These are phyloP conservation scores for Caenorhabditis inopinata DNA, from an alignment of 1,140 invertebrate species.

Conservation along the genomic window DNA sequence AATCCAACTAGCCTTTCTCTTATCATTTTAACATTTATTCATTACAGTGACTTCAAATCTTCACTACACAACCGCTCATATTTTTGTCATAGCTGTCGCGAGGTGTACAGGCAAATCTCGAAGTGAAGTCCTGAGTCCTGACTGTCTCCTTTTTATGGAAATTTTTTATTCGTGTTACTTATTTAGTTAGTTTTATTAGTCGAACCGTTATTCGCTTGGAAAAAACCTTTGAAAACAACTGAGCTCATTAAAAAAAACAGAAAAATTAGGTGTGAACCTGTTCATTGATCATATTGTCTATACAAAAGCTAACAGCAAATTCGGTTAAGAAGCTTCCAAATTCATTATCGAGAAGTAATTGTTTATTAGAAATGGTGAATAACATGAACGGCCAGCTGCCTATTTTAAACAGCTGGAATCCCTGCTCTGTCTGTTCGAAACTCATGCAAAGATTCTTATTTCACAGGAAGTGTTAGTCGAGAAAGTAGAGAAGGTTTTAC, in stretches of 20 bases:
- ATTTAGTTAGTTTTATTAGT: no score
- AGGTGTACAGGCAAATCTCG: no score
- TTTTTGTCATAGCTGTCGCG: no score
- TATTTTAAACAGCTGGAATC: conserved; percentile 97
- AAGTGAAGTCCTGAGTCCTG: no score
- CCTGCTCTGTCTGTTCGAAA: conserved; percentile 89
- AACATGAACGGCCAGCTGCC: conserved; percentile 88
- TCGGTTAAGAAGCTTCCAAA: conserved; percentile 86
- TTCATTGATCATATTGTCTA: conserved; percentile 88
- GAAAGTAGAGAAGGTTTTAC: conserved; percentile 95
- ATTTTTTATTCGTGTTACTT: no score
- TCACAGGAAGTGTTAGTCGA: conserved; percentile 77
- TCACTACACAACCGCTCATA: no score
- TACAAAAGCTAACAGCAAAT: conserved; percentile 81
- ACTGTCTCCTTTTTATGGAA: no score
- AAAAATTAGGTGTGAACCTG: conserved; percentile 71
- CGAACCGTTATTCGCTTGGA: no score
- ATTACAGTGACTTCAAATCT: no score
- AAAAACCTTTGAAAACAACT: conserved; percentile 74
- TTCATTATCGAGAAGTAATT: conserved; percentile 88
- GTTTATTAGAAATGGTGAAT: conserved; percentile 88
- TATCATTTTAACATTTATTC: no score
- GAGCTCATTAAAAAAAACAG: conserved; percentile 76
- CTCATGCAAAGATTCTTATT: conserved; percentile 90
- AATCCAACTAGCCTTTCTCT: no score